Conservation (phyloP, 2,113 vertebrate genomes). For the Tenebrosternarchus preto region DNA sequence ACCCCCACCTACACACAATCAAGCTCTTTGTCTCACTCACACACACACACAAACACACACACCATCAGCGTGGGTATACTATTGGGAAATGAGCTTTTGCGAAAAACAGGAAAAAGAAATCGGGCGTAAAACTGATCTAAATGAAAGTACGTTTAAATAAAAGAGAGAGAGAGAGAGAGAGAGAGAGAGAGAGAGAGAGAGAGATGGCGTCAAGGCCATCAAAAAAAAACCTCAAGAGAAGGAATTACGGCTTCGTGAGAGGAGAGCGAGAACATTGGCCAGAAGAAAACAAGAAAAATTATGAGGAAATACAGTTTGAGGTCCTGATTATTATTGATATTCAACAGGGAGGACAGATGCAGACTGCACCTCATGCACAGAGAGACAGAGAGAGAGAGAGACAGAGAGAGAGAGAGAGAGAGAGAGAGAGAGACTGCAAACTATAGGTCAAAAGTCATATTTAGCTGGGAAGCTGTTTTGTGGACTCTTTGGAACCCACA, state of each 20-base stretch:
- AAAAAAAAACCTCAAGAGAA: not conserved
- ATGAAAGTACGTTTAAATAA: not conserved
- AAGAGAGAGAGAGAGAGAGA: not conserved
- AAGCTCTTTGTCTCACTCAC: not conserved
- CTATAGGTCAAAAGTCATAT: slow-evolving; percentile 17
- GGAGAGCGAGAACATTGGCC: not conserved
- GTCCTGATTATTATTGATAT: slow-evolving; percentile 18
- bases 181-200: not conserved
- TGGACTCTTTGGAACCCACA: not conserved
- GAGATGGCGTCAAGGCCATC: not conserved
- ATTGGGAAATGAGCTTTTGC: not conserved
- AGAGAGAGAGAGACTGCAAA: not conserved
- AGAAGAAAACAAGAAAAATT: slow-evolving; percentile 4
- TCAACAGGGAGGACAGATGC: not conserved
- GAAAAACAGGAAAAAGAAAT: not conserved
- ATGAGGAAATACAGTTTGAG: slow-evolving; percentile 1
- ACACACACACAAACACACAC: not conserved
- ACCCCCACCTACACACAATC: slow-evolving; percentile 1
- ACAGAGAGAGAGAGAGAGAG: not conserved
- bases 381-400: not conserved
- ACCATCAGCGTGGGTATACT: not conserved
- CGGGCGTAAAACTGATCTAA: not conserved
- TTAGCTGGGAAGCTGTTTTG: not conserved
- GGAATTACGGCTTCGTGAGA: not conserved
- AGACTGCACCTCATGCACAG: slow-evolving; percentile 6